Base-by-base conservation (phyloP, 2,113 vertebrate species). In the Willisornis vidua region DNA sequence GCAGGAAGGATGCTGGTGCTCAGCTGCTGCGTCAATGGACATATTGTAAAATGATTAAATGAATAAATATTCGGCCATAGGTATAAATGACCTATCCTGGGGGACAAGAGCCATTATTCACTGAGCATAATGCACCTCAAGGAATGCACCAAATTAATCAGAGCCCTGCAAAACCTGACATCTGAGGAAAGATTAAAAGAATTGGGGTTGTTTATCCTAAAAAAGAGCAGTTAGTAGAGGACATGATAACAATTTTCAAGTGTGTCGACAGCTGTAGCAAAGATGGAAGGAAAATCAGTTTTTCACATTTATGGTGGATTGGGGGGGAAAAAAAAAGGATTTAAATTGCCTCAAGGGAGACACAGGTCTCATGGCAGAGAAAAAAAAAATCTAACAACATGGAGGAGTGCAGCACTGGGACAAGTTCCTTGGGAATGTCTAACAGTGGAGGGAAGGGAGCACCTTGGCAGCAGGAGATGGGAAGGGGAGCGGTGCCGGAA, bases 81-180 rank as follows among this genome's bases (percentile, higher is more conserved):
- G 46, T 96, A 73, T 71, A 77, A 94, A 81, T 96, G 94, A 96
- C 96, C 96, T 96, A 93, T 96, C 96, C 93, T 96, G 74, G 79
- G 95, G 96, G 95, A 96, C 95, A 97, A 97, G 93, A 84, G 94
- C 78, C 93, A 96, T 97, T 97, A 97, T 95, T 97, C 95, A 97
- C 95, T 6, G 33, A 9, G 94, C 92, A 95, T 71, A 90, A 92
- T 61, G 93, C 94, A 95, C 89, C 94, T 89, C 87, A 61, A 90
- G 95, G 65, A 92, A 73, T 84, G 83, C 83, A 91, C 29, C 37
- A 93, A 96, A 97, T 97, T 97, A 97, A 97, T 97, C 96, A 96
- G 95, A 84, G 93, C 79, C 78, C 94, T 51, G 89, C 92, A 90
- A 93, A 95, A 45, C 51, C 94, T 97, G 96, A 97, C 95, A 97